Evolutionary conservation across 1,140 invertebrate genomes (phyloP).

Genomic region (Rhopalosiphum maidis): DNA sequence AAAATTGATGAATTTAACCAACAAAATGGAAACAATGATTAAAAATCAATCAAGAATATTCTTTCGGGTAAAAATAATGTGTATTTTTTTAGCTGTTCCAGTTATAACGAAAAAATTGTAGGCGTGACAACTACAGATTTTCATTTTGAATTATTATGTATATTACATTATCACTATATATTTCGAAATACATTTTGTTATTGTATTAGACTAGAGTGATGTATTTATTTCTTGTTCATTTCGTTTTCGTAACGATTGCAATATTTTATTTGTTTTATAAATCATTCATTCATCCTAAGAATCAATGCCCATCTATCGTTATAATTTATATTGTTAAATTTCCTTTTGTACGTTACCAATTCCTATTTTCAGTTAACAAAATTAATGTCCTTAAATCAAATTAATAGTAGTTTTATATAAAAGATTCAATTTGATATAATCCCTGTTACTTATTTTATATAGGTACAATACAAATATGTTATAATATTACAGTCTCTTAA

Average conservation of each 20-base stretch:
- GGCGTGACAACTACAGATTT: not conserved
- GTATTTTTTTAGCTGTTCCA: not conserved
- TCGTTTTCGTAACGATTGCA: not conserved
- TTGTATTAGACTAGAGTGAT: not conserved
- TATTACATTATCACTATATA: not conserved
- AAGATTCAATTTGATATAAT: not conserved
- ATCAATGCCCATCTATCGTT: not conserved
- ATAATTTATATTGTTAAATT: not conserved
- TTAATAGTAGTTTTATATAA: not conserved
- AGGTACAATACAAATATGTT: not conserved
- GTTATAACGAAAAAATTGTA: not conserved
- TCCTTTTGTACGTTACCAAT: not conserved
- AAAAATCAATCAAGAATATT: not conserved
- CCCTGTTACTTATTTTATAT: not conserved
- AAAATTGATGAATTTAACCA: not conserved
- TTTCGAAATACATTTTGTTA: not conserved
- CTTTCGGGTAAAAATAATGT: not conserved
- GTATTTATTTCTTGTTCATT: not conserved
- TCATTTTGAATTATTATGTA: not conserved
- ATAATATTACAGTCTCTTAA: not conserved
- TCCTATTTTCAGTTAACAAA: not conserved
- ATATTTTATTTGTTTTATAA: not conserved
- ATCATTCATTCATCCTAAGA: not conserved
- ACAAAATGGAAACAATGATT: not conserved
- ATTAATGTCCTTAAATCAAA: not conserved